phyloP scores from a whole-genome alignment of 2,113 vertebrate species.

The Eubucco bourcierii region DNA sequence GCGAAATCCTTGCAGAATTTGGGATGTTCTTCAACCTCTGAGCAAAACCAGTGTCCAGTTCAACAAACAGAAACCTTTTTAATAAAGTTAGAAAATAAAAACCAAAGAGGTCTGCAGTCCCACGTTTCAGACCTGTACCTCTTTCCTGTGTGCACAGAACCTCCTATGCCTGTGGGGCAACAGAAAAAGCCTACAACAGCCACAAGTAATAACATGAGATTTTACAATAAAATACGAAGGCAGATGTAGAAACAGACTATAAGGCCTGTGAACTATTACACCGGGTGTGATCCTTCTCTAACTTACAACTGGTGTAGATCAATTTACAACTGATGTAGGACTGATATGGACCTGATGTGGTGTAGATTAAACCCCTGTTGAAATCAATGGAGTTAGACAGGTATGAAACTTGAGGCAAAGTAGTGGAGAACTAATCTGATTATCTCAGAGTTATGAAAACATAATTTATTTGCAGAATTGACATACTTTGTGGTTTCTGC shows the following conservation, averaged over 20 bases:
- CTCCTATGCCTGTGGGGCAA: not conserved
- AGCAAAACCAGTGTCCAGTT: not conserved
- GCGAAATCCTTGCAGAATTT: not conserved
- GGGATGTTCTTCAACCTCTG: not conserved
- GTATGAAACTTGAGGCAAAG: slow-evolving; percentile 32
- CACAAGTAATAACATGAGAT: not conserved
- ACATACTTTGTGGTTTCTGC: slow-evolving; percentile 36
- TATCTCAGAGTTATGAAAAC: slow-evolving; percentile 54
- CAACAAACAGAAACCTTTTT: not conserved
- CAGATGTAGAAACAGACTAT: slow-evolving; percentile 13
- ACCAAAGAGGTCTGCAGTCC: rapidly evolving
- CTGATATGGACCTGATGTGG: not conserved
- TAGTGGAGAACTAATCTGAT: slow-evolving; percentile 36
- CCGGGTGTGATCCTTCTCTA: not conserved
- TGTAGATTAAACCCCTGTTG: not conserved
- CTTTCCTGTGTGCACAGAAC: not conserved
- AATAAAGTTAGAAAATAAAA: not conserved
- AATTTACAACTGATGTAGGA: slow-evolving; percentile 32
- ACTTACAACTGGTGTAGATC: not conserved
- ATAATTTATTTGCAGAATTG: slow-evolving; percentile 36
- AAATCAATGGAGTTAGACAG: slow-evolving; percentile 24
- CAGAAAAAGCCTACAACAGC: not conserved
- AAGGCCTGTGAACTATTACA: slow-evolving; percentile 9
- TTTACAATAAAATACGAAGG: not conserved
- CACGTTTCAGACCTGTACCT: not conserved